Base-by-base conservation (phyloP, 2,888 invertebrate species). In the Oxycera nigricornis region DNA sequence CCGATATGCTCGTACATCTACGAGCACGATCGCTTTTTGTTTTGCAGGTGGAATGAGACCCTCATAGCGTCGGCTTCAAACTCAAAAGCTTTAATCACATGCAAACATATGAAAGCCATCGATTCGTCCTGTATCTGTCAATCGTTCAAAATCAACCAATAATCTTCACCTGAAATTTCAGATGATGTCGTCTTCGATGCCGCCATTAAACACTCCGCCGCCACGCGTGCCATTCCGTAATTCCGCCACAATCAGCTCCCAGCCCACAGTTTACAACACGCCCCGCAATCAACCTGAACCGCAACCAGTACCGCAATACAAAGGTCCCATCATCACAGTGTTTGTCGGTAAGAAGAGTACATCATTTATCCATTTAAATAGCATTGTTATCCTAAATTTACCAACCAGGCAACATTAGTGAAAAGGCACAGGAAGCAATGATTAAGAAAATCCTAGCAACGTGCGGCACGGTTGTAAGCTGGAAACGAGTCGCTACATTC, bases 401-500 rank as follows among this genome's bases (percentile, higher is more conserved):
- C 46, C 11, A 14, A 14, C 52, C 81, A 88, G 90, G 90, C 61
- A 98, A 97, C 85, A 97, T 99, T 74, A 94, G 96, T 81, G 95
- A 97, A 79, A 91, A 94, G 79, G 97, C 96, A 50, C 96, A 97
- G 0, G 98, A 99, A 86, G 90, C 93, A 9, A 94, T 99, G 93
- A 92, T 99, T 46, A 91, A 97, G 79, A 93, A 94, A 80, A 91
- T 99, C 82, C 88, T 99, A 72, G 91, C 92, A 82, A 92, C 96
- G 73, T 98, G 98, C 87, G 99, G 99, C 2, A 92, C 93, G 76
- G 96, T 99, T 67, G 88, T 95, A 14, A 94, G 93, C 80, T 99
- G 99, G 99, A 98, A 98, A 86, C 90, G 98, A 76, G 97, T 98
- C 20, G 95, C 96, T 83, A 96, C 95, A 1, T 98, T 98, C 86